phyloP scores from a whole-genome alignment of 2,113 vertebrate species.

The Pheucticus melanocephalus region DNA sequence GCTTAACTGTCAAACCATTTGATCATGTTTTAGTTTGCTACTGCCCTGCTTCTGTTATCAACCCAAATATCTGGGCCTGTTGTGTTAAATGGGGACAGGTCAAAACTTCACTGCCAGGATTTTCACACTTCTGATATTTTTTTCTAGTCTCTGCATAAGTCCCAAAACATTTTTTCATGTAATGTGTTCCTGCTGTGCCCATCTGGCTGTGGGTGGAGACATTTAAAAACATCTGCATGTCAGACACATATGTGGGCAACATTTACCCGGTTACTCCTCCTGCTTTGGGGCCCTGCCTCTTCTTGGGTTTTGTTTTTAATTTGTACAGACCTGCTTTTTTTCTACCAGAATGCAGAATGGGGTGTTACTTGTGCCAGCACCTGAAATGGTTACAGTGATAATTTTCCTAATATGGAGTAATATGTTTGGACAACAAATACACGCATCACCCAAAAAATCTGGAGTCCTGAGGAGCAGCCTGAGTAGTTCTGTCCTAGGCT shows the following conservation, averaged over 20 bases:
- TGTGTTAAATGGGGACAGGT: constrained; percentile 27
- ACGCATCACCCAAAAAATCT: background rate
- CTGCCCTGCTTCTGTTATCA: background rate
- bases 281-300: background rate
- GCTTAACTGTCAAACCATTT: background rate
- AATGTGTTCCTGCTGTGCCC: constrained; percentile 55
- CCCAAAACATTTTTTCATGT: constrained; percentile 5
- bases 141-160: background rate
- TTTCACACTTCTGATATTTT: constrained; percentile 28
- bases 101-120: background rate
- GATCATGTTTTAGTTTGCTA: background rate
- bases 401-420: constrained; percentile 6
- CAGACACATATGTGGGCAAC: constrained; percentile 35
- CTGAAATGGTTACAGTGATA: background rate
- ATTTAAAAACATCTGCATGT: constrained; percentile 34
- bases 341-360: background rate
- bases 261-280: background rate
- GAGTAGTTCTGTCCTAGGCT: constrained; percentile 26
- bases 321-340: background rate
- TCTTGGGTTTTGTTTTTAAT: background rate
- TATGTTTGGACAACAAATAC: background rate
- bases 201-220: constrained; percentile 48
- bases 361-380: background rate
- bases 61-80: background rate
- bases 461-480: constrained; percentile 8